These are phyloP conservation scores for Cepphus grylle DNA, from an alignment of 2,113 vertebrate genomes.

Conservation along the genomic window DNA sequence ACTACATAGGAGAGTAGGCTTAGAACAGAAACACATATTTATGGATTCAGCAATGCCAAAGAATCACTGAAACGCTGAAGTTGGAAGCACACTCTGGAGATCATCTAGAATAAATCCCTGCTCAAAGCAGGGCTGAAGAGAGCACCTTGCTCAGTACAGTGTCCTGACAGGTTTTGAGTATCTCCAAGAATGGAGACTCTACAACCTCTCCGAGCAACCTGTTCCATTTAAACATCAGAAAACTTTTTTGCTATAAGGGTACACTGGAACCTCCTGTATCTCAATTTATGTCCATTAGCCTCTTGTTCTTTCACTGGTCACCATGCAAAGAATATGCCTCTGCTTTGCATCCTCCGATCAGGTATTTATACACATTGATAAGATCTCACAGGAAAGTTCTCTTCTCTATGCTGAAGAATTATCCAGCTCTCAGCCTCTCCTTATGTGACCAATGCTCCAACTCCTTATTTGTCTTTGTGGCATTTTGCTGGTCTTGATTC, in stretches of 20 bases:
- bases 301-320: background rate
- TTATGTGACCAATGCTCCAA: background rate
- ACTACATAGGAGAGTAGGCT: background rate
- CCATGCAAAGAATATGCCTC: background rate
- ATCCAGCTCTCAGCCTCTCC: background rate
- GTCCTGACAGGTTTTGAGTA: background rate
- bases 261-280: background rate
- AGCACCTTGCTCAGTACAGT: background rate
- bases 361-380: background rate
- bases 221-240: background rate
- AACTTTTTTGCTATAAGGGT: background rate
- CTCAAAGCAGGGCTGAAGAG: background rate
- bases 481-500: background rate
- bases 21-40: background rate
- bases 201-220: background rate
- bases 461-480: background rate
- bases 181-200: background rate
- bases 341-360: background rate
- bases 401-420: background rate
- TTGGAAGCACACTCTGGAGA: background rate
- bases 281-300: background rate
- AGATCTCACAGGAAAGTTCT: background rate
- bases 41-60: background rate
- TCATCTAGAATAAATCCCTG: background rate
- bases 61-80: rapidly evolving